Base-by-base conservation (phyloP, 2,888 invertebrate genomes). In the Carpatolechia fugitivella region DNA sequence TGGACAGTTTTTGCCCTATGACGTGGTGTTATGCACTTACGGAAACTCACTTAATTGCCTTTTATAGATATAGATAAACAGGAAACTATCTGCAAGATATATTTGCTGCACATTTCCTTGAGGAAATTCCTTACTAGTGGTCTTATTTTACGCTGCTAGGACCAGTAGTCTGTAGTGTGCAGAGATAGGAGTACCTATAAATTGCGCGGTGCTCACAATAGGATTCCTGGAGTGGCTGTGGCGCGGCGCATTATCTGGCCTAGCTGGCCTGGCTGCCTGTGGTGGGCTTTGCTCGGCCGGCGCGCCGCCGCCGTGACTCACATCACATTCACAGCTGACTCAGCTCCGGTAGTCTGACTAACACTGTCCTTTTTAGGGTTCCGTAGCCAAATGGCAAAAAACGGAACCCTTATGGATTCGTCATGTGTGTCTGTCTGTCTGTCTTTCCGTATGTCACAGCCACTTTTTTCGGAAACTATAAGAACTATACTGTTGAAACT, bases 111-210 rank as follows among this genome's bases (percentile, higher is more conserved):
- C 20, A 29, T 44, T 38, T 14, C 24, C 54, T 16, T 18, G 33
- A 56, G 56, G 56, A 56, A 59, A 57, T 60, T 61, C 56, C 56
- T 53, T 52, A n/a, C 35, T 52, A 55, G 55, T 56, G 52, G 60
- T 59, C 62, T 65, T 51, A 50, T 66, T 72, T 60, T 62, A 64
- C 61, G 58, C 54, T 49, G 60, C 57, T 57, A 24, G 16, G 59
- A 61, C 62, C 61, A 62, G 66, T 61, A 76, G 75, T 76, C 72
- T 70, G 66, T 60, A 75, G 74, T 76, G 71, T 71, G 73, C 73
- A 67, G 71, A 78, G 79, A 79, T 82, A 83, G 78, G 76, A 70
- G 72, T 74, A n/a, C n/a, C n/a, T n/a, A 80, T 86, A 85, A 82
- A 85, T 81, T 75, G 73, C 74, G 76, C 76, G 78, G 76, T 68